Conservation (phyloP, 2,888 invertebrate species). For the Pteria penguin region DNA sequence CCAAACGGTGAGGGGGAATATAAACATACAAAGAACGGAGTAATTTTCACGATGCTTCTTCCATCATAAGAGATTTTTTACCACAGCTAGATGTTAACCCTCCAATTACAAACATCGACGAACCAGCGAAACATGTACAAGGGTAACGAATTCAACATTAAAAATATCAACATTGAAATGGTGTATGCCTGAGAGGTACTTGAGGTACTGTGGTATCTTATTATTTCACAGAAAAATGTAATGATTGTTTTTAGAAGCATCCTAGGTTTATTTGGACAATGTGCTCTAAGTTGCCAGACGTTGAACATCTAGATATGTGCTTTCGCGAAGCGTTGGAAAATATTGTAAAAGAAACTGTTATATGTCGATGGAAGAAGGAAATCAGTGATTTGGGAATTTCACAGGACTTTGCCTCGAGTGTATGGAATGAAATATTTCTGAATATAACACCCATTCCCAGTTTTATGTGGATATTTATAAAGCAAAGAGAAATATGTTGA, state of each 20-base stretch:
- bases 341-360: not conserved
- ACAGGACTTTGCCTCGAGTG: not conserved
- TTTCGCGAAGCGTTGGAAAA: not conserved
- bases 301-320: not conserved
- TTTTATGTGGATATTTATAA: no score
- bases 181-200: not conserved
- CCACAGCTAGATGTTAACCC: not conserved
- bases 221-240: not conserved
- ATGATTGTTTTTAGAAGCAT: not conserved
- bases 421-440: not conserved
- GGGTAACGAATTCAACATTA: not conserved
- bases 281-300: not conserved
- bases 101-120: not conserved
- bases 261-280: not conserved
- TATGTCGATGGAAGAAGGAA: not conserved
- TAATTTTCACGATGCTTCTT: not conserved
- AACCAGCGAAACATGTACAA: not conserved
- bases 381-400: not conserved
- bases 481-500: no score
- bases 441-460: no score
- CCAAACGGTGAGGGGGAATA: not conserved
- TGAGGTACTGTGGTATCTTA: not conserved
- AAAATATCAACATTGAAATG: not conserved
- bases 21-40: not conserved
- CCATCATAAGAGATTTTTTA: not conserved